phyloP scores from a whole-genome alignment of 2,888 invertebrate genomes.

The Latrodectus elegans region DNA sequence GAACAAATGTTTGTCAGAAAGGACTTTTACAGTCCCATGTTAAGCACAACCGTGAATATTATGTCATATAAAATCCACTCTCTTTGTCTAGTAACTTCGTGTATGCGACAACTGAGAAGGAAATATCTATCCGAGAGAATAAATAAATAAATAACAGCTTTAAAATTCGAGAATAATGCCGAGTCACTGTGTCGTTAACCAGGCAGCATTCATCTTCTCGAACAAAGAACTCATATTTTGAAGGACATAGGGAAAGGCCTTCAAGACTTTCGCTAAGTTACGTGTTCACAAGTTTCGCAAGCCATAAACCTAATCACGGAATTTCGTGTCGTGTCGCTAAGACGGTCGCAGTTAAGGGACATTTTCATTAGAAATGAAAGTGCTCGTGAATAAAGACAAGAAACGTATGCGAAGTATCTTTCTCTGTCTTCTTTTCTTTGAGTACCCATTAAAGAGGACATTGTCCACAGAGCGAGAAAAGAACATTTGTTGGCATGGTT shows the following conservation, averaged over 20 bases:
- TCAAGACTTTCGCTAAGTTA: slow-evolving; percentile 44
- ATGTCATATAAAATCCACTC: no score
- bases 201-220: slow-evolving; percentile 17
- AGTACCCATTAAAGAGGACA: no score
- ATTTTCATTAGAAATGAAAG: slow-evolving; percentile 35
- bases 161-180: slow-evolving; percentile 11
- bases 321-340: slow-evolving; percentile 29
- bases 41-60: no score
- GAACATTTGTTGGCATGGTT: no score
- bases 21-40: no score
- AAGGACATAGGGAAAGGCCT: slow-evolving; percentile 41
- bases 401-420: background rate
- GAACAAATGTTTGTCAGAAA: no score
- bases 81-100: no score
- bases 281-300: slow-evolving; percentile 47
- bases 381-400: slow-evolving; percentile 6
- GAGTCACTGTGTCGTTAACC: slow-evolving; percentile 35
- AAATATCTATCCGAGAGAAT: no score
- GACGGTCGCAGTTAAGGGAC: slow-evolving; percentile 31
- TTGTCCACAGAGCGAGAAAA: no score
- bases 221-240: slow-evolving; percentile 50
- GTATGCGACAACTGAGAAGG: no score
- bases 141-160: no score
- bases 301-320: slow-evolving; percentile 58
- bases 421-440: no score